Base-by-base conservation (phyloP, 2,888 invertebrate genomes). In the Melieria picta region DNA sequence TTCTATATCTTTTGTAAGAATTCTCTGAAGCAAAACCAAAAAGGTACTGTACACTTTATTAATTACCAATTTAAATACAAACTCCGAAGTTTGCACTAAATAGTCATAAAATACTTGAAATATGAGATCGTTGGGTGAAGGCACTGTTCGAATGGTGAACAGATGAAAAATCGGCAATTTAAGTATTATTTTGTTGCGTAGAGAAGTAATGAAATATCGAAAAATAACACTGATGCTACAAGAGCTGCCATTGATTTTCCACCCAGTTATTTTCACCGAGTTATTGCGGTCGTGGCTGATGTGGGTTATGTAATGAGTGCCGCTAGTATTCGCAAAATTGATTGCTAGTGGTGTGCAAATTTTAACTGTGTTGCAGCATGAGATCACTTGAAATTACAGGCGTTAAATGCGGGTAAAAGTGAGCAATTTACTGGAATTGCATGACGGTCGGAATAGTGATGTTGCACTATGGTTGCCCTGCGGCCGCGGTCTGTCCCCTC, bases 1-100 rank as follows among this genome's bases (percentile, higher is more conserved):
- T 83, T 82, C 82, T 83, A 80, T 85, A 80, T 83, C 83, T 84
- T 86, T 86, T 85, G 82, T 81, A 83, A 83, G 81, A 83, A 83
- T 79, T 79, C 78, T 79, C 65, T 73, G 74, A 79, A 80, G 76
- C 79, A 81, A 79, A 79, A 64, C 57, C 65, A 61, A 76, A 80
- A 82, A 83, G 84, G 84, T 84, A 82, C 78, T 81, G 82, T 83
- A 79, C 65, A 78, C 57, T 64, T 68, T 42, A 10, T 45, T 64
- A 47, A 13, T 52, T 5, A 52, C 11, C 7, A 52, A 52, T 13
- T 30, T 30, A 30, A 30, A 52, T 52, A 52, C 13, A 1, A 5
- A 52, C 1, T n/a, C 11, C 9, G 3, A 50, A 3, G 9, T 50
- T 50, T 50, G 9, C 9, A 10, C 11, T 11, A 50, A 50, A 50